phyloP scores from a whole-genome alignment of 1,140 invertebrate species.

The Drosophila sproati region DNA sequence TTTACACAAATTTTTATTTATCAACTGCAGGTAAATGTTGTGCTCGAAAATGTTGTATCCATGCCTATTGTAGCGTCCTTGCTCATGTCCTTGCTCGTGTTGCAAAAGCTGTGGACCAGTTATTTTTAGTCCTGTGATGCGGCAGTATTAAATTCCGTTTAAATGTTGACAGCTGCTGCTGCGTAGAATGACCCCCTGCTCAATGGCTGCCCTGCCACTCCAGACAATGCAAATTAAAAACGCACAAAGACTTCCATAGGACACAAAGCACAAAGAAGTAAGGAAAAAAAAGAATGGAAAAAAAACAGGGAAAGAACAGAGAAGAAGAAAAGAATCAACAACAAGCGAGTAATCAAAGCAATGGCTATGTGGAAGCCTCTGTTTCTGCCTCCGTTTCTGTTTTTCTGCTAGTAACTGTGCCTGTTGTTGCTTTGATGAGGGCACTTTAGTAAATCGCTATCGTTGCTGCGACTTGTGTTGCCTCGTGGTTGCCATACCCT shows the following conservation, averaged over 20 bases:
- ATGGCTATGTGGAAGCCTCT: conserved; percentile 28
- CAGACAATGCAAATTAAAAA: conserved; percentile 50
- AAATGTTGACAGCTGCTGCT: conserved; percentile 30
- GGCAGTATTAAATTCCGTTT: conserved; percentile 12
- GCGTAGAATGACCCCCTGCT: background rate
- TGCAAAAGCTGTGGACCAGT: background rate
- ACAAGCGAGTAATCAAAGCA: conserved; percentile 42
- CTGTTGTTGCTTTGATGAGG: conserved; percentile 79
- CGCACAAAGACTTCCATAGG: conserved; percentile 20
- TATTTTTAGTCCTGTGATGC: background rate
- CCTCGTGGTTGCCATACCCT: conserved; percentile 21
- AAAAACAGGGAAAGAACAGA: conserved; percentile 1
- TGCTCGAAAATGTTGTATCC: conserved; percentile 47
- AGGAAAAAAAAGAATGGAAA: conserved; percentile 1
- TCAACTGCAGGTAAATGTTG: conserved; percentile 24
- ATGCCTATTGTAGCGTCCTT: conserved; percentile 41
- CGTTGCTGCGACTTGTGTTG: conserved; percentile 16
- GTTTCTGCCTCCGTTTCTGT: background rate
- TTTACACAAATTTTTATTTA: background rate
- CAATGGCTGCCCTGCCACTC: background rate
- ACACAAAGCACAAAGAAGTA: conserved; percentile 3
- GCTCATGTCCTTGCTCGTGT: conserved; percentile 12
- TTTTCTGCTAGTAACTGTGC: conserved; percentile 33
- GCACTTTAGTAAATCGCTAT: conserved; percentile 69
- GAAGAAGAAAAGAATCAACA: conserved; percentile 40